phyloP scores from a whole-genome alignment of 2,888 invertebrate genomes.

The Nomada ruficornis region DNA sequence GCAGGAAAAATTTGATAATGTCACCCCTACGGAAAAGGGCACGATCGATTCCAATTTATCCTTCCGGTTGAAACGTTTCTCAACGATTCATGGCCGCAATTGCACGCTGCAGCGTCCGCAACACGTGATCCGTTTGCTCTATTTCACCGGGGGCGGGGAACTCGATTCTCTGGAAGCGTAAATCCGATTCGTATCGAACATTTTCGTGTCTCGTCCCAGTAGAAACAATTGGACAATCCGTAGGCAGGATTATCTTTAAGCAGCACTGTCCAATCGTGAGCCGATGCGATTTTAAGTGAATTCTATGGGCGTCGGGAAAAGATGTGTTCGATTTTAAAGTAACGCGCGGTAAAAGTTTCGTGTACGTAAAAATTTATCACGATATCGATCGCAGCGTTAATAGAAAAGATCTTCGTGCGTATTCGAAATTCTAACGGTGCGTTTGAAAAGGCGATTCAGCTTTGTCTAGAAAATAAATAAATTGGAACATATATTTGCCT shows the following conservation, averaged over 20 bases:
- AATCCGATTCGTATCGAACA: slow-evolving; percentile 15
- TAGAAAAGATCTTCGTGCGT: too few relatives aligned
- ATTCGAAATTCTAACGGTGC: too few relatives aligned
- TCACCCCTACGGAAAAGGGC: slow-evolving; percentile 3
- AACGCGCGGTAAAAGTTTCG: too few relatives aligned
- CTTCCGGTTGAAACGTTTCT: slow-evolving; percentile 32
- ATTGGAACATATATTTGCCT: too few relatives aligned
- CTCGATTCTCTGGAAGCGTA: slow-evolving; percentile 30
- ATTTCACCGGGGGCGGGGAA: slow-evolving; percentile 24
- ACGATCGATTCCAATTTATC: slow-evolving; percentile 21
- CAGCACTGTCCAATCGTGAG: neutral
- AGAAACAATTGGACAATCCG: neutral
- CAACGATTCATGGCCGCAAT: slow-evolving; percentile 43
- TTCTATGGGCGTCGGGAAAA: too few relatives aligned
- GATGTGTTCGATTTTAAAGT: too few relatives aligned
- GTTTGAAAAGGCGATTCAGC: too few relatives aligned
- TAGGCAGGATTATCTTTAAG: neutral
- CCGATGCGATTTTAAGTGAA: too few relatives aligned
- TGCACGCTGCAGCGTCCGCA: slow-evolving; percentile 29
- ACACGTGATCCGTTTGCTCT: slow-evolving; percentile 40
- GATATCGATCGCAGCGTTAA: too few relatives aligned
- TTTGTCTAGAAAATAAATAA: too few relatives aligned
- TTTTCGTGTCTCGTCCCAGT: neutral
- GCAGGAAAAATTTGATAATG: slow-evolving; percentile 44
- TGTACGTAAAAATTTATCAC: too few relatives aligned